These are phyloP conservation scores for Orgyia antiqua DNA, from an alignment of 2,888 invertebrate species.

Conservation along the genomic window DNA sequence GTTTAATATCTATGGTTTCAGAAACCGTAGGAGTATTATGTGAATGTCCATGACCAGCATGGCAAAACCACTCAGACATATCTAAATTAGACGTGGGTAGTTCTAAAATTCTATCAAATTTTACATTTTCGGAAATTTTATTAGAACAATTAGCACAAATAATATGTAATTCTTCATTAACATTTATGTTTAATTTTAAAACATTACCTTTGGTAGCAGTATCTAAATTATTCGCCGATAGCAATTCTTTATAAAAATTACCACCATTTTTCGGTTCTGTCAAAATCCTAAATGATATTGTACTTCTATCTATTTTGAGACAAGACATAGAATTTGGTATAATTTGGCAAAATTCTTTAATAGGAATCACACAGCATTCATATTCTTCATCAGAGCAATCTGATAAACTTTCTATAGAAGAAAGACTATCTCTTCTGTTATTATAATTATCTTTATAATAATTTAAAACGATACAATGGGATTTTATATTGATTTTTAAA, in stretches of 20 bases:
- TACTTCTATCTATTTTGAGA: slow-evolving; percentile 64
- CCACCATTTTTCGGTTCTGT: slow-evolving; percentile 67
- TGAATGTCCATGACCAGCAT: slow-evolving; percentile 62
- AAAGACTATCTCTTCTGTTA: slow-evolving; percentile 55
- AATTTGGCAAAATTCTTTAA: slow-evolving; percentile 60
- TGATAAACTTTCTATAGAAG: slow-evolving; percentile 68
- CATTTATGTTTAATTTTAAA: slow-evolving; percentile 48
- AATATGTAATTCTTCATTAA: slow-evolving; percentile 45
- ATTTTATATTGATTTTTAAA: slow-evolving; percentile 66
- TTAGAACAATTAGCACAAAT: slow-evolving; percentile 63
- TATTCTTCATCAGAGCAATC: slow-evolving; percentile 65
- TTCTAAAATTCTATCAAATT: slow-evolving; percentile 79
- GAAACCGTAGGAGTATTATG: slow-evolving; percentile 32
- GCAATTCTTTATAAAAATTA: slow-evolving; percentile 64
- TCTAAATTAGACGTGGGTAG: slow-evolving; percentile 79
- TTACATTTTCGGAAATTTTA: slow-evolving; percentile 60
- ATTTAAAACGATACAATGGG: slow-evolving; percentile 62
- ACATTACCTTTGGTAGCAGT: slow-evolving; percentile 31
- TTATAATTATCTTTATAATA: slow-evolving; percentile 48
- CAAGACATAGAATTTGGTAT: slow-evolving; percentile 74
- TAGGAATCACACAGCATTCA: slow-evolving; percentile 49
- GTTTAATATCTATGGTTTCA: slow-evolving; percentile 48
- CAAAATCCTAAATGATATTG: slow-evolving; percentile 66
- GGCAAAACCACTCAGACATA: slow-evolving; percentile 83
- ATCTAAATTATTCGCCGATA: slow-evolving; percentile 33